phyloP scores from a whole-genome alignment of 64 coral and sea anemone species.

The Montipora cactus region DNA sequence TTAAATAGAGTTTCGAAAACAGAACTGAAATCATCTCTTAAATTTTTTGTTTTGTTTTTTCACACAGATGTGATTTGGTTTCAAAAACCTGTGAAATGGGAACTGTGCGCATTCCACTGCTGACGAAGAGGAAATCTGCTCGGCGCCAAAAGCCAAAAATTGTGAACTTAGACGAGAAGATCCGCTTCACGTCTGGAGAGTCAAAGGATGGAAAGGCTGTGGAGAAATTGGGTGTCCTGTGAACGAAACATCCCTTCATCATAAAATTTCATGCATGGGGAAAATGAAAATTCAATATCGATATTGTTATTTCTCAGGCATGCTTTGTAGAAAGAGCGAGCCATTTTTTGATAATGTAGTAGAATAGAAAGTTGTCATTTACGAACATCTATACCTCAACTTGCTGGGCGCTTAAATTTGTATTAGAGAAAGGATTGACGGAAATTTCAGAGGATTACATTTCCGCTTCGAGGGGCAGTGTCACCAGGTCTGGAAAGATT shows the following conservation, averaged over 20 bases:
- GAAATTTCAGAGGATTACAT: too few species aligned
- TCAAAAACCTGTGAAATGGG: not conserved
- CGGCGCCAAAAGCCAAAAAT: not conserved
- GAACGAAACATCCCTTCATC: not conserved
- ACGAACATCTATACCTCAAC: too few species aligned
- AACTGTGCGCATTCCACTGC: constrained; percentile 6
- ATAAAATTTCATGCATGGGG: not conserved
- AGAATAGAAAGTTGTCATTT: too few species aligned
- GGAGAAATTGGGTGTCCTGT: not conserved
- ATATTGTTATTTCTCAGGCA: not conserved
- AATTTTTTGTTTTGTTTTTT: not conserved
- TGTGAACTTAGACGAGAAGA: constrained; percentile 5
- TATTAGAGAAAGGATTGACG: too few species aligned
- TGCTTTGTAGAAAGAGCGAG: too few species aligned
- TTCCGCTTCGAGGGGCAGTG: too few species aligned
- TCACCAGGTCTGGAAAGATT: too few species aligned
- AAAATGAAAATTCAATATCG: not conserved
- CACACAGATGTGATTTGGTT: not conserved
- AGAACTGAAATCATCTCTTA: too few species aligned
- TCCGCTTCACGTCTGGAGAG: not conserved
- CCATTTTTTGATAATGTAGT: too few species aligned
- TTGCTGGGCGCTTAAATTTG: too few species aligned
- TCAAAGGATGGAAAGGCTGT: not conserved
- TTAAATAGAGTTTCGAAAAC: too few species aligned
- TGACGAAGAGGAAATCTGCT: not conserved